Base-by-base conservation (phyloP, 1,140 invertebrate genomes). In the Musca domestica region DNA sequence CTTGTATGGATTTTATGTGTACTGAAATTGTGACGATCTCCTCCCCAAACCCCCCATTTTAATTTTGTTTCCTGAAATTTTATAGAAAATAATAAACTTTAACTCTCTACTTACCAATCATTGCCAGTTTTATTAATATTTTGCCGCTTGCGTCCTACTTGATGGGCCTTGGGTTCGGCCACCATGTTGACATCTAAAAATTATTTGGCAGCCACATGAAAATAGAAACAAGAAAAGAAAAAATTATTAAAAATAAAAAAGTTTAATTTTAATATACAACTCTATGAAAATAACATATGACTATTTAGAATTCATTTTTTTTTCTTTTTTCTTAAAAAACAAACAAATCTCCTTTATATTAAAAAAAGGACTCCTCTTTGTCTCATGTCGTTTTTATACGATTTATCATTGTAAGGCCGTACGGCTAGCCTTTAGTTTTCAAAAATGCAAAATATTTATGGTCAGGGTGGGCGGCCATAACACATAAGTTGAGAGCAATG, bases 141-240 rank as follows among this genome's bases (percentile, higher is more conserved):
- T 80, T 91, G 90, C 69, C 91, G 83, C 79, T 92, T 93, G 71
- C 91, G 84, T 70, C 90, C 90, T 63, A 90, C 91, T 83, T 92
- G 91, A 82, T 92, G 91, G 54, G 90, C 88, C 82, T 93, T 92
- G 27, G 91, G 91, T 78, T 92, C 91, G 19, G 91, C 90, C 47
- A 93, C 91, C 89, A 92, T 90, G 83, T 93, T 93, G 64, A 82
- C 81, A 78, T 82, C 81, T 82, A 74, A 41, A n/a, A 20, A 58
- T 58, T 27, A 7, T 56, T 56, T 23, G 23, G 3, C 27, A 30
- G 9, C 4, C 47, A 65, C 47, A 65, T 23, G n/a, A 34, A 58
- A 58, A 41, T 63, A 22, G 5, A 51, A 66, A 49, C 47, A 51
- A 66, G 9, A 52, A 14, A 2, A 3, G 5, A 61, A 61, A 61